These are phyloP conservation scores for Andrena cerasifolii DNA, from an alignment of 1,140 invertebrate genomes.

Conservation along the genomic window DNA sequence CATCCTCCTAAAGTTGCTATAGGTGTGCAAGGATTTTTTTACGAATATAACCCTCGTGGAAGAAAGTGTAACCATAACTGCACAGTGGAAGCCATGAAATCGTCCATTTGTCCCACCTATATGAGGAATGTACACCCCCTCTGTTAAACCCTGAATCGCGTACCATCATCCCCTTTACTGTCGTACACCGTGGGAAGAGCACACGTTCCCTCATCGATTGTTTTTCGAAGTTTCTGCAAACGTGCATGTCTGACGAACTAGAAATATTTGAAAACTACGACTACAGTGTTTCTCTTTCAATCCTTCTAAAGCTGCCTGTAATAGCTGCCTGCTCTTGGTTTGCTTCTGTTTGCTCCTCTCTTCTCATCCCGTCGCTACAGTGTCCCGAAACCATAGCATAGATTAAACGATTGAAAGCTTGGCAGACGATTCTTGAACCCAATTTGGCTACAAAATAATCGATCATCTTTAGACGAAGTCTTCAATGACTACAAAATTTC, in stretches of 20 bases:
- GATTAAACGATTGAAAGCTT: conserved; percentile 27
- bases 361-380: neutral
- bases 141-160: conserved; percentile 47
- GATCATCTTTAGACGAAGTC: conserved; percentile 2
- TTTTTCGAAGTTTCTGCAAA: neutral
- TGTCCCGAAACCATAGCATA: conserved; percentile 41
- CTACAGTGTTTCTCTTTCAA: conserved; percentile 19
- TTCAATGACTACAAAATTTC: conserved; percentile 45
- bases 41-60: neutral
- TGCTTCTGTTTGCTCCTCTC: neutral
- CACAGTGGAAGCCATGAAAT: conserved; percentile 42
- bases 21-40: neutral
- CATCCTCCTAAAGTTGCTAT: too few relatives aligned
- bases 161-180: conserved; percentile 40
- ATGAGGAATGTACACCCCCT: conserved; percentile 45
- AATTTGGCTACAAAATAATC: conserved; percentile 29
- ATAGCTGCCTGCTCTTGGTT: too few relatives aligned
- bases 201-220: conserved; percentile 33
- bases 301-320: conserved; percentile 16
- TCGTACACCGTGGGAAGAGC: conserved; percentile 51
- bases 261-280: conserved; percentile 48
- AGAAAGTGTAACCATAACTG: conserved; percentile 46
- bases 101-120: conserved; percentile 56
- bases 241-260: neutral
- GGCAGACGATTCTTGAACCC: conserved; percentile 4